Conservation (phyloP, 2,888 invertebrate genomes). For the Morinoia aosen region DNA sequence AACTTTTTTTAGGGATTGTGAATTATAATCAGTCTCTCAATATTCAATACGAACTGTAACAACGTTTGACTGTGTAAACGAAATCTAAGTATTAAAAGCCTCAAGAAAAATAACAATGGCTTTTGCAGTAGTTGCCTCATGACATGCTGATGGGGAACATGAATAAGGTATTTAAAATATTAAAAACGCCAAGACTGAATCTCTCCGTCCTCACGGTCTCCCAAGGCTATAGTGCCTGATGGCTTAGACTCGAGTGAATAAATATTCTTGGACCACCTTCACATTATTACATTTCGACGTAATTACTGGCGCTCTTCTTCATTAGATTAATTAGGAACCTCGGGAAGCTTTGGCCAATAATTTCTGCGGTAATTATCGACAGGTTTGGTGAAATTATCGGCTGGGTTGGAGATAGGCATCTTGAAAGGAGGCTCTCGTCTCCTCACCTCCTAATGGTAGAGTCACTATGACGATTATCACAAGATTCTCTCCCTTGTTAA, state of each 20-base stretch:
- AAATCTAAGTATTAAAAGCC: no score
- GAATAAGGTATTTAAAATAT: neutral
- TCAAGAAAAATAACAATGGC: no score
- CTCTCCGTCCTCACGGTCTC: neutral
- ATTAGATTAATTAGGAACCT: slow-evolving; percentile 45
- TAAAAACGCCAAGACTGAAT: neutral
- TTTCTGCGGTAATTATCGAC: slow-evolving; percentile 50
- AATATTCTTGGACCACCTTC: slow-evolving; percentile 40
- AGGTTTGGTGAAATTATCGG: slow-evolving; percentile 44
- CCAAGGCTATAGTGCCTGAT: neutral
- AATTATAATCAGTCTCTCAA: no score
- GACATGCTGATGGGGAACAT: no score
- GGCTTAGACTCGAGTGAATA: slow-evolving; percentile 5
- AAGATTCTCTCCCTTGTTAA: neutral
- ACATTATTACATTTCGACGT: slow-evolving; percentile 49
- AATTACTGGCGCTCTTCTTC: slow-evolving; percentile 52
- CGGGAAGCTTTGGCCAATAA: slow-evolving; percentile 50
- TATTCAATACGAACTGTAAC: no score
- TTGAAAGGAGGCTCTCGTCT: neutral
- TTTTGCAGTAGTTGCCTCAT: no score
- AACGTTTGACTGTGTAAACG: no score
- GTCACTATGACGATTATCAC: neutral
- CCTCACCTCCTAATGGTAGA: neutral
- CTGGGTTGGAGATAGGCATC: neutral
- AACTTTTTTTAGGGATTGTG: no score